phyloP scores from a whole-genome alignment of 1,140 invertebrate species.

The Apolygus lucorum region DNA sequence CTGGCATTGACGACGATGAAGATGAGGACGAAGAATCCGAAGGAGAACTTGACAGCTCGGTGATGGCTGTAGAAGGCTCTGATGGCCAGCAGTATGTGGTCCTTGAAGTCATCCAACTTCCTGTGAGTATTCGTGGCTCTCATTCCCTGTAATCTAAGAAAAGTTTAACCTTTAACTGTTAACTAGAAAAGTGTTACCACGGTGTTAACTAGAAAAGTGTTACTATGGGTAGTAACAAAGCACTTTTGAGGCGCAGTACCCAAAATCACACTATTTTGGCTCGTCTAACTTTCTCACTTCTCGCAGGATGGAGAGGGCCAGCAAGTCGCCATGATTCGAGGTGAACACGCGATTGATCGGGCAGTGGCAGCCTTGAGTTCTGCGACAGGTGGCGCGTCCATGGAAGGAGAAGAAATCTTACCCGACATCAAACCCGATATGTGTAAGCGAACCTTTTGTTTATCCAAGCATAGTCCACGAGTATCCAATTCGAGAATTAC shows the following conservation, averaged over 20 bases:
- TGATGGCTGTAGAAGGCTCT: slow-evolving; percentile 58
- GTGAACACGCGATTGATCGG: slow-evolving; percentile 33
- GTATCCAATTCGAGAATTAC: neutral
- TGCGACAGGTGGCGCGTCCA: slow-evolving; percentile 21
- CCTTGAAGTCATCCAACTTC: slow-evolving; percentile 71
- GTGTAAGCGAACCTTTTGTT: neutral
- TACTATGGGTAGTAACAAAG: no score
- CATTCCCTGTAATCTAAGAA: no score
- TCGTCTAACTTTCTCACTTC: neutral
- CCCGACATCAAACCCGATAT: slow-evolving; percentile 17
- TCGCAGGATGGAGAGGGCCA: slow-evolving; percentile 40
- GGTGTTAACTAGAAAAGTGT: no score
- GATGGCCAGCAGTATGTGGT: slow-evolving; percentile 81
- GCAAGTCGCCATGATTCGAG: slow-evolving; percentile 39
- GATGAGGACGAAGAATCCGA: slow-evolving; percentile 39
- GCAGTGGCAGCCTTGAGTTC: slow-evolving; percentile 31
- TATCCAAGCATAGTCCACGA: neutral
- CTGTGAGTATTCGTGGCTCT: slow-evolving; percentile 55
- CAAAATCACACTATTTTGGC: no score
- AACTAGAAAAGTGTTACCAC: no score
- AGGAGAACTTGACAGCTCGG: slow-evolving; percentile 42
- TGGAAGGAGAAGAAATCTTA: slow-evolving; percentile 31
- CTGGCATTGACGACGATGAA: slow-evolving; percentile 48
- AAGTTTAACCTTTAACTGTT: no score
- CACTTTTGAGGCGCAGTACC: no score